Evolutionary conservation across 1,140 invertebrate genomes (phyloP).

Genomic region (Oryctes rhinoceros): DNA sequence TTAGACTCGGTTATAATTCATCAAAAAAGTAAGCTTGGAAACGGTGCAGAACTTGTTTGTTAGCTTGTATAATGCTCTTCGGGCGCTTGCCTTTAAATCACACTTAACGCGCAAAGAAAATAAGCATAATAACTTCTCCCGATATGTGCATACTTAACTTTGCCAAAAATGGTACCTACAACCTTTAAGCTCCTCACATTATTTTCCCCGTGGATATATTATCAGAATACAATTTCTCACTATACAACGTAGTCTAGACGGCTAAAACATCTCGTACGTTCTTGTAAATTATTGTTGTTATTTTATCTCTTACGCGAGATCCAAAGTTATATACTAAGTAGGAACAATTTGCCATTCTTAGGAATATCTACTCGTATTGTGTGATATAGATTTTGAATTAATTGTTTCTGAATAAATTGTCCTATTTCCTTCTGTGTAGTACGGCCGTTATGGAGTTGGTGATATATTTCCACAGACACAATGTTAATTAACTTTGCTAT

Average conservation of each 20-base stretch:
- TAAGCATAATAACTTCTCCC: slow-evolving; percentile 45
- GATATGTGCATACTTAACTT: slow-evolving; percentile 47
- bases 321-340: not conserved
- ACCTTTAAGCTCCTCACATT: slow-evolving; percentile 29
- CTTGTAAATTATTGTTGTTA: slow-evolving; percentile 36
- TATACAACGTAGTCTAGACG: slow-evolving; percentile 26
- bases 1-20: slow-evolving; percentile 38
- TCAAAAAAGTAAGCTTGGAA: slow-evolving; percentile 30
- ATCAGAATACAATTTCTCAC: slow-evolving; percentile 40
- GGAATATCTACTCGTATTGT: not conserved
- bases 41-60: slow-evolving; percentile 31
- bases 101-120: slow-evolving; percentile 40
- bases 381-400: too few species aligned
- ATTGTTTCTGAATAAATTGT: too few species aligned
- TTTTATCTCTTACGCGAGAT: slow-evolving; percentile 25
- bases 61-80: slow-evolving; percentile 37
- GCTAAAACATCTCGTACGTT: slow-evolving; percentile 34
- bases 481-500: too few species aligned
- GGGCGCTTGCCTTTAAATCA: slow-evolving; percentile 44
- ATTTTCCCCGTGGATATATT: slow-evolving; percentile 39
- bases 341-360: slow-evolving; percentile 23
- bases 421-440: too few species aligned
- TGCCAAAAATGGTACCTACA: slow-evolving; percentile 47
- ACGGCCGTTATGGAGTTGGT: too few species aligned
- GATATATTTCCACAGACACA: too few species aligned